Percentiles rank a stretch among this genome's conserved stretches.
Conservation (phyloP, 1,140 invertebrate species). For the Drosophila arawakana region DNA sequence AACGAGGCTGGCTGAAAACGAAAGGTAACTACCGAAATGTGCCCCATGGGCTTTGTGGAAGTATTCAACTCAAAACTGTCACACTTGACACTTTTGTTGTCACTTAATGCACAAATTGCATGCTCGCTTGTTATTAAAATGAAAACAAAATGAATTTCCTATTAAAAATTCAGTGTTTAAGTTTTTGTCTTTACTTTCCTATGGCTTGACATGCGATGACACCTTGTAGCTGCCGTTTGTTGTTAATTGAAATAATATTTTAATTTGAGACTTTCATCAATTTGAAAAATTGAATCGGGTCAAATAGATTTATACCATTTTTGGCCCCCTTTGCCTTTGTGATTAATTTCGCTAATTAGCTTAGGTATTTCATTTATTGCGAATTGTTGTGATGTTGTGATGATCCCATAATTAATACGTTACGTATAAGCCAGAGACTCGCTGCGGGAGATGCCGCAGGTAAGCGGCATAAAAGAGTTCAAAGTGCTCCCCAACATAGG, state of each 20-base stretch:
- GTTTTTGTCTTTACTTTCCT: slow-evolving; percentile 24
- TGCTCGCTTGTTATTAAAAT: slow-evolving; percentile 63
- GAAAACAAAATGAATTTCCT: slow-evolving; percentile 65
- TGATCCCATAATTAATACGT: slow-evolving; percentile 73
- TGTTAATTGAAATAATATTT: slow-evolving; percentile 61
- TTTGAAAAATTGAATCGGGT: slow-evolving; percentile 32
- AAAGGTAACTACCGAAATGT: slow-evolving; percentile 29
- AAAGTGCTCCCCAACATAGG: slow-evolving; percentile 63
- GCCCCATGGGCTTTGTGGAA: neutral
- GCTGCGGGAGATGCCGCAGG: slow-evolving; percentile 64
- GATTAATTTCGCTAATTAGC: slow-evolving; percentile 73
- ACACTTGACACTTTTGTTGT: slow-evolving; percentile 71
- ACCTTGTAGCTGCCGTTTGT: slow-evolving; percentile 32
- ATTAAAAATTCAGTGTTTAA: slow-evolving; percentile 39
- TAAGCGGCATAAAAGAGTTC: slow-evolving; percentile 65
- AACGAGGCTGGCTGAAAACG: slow-evolving; percentile 24
- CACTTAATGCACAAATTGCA: slow-evolving; percentile 79
- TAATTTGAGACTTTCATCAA: slow-evolving; percentile 72
- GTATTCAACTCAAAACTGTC: slow-evolving; percentile 49
- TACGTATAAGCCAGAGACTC: slow-evolving; percentile 74
- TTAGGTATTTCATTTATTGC: slow-evolving; percentile 37
- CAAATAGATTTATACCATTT: slow-evolving; percentile 40
- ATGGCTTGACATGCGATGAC: slow-evolving; percentile 59
- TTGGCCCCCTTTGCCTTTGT: slow-evolving; percentile 40
- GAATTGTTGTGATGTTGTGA: slow-evolving; percentile 29